Evolutionary conservation across 2,888 invertebrate species (phyloP), one percentile per base, ranked within the genome.

Genomic region (Callyntrura guangdongensis): DNA sequence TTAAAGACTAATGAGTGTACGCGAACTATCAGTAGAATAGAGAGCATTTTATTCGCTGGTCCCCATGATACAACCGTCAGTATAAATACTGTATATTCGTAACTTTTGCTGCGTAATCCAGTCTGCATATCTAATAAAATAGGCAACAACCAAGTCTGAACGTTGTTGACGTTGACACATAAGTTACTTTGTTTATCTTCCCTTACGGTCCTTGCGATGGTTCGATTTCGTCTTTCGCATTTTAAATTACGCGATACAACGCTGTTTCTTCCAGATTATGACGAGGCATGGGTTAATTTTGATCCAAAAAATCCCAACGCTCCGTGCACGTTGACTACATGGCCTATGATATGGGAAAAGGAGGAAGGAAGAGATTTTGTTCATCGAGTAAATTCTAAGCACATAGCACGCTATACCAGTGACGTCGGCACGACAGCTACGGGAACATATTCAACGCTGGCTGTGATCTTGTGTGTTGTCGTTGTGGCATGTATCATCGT

Each of bases 401-500:
- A 67, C 47, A 25, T 87, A 12, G 79, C 87, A 12, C 64, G 87
- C 5, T 81, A 53, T 27, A 49, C 9, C 25, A 64, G 61, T 11
- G 74, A 72, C 0, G 14, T 5, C 6, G 12, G 6, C 22, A 5
- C 17, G 3, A 11, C 25, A 45, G 14, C 14, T 2, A 8, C 22
- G 0, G 77, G 49, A 5, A 12, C 45, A 0, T 86, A 45, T 36
- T 59, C 77, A 14, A 86, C 64, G 5, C 45, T 86, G 6, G 77
- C 77, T 4, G 45, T 86, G 8, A 86, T 86, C 20, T 9, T 86
- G 9, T 86, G 86, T 47, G 77, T 77, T 64, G 69, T 86, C 11
- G 77, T 86, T 25, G 86, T 86, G 0, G 47, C 86, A 4, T 86
- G 86, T n/a, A 49, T 86, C 25, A 86, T 77, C 77, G 47, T 86